Percentiles rank a stretch among this genome's conserved stretches.
These are phyloP conservation scores for Idris sp. DNA, from an alignment of 1,140 invertebrate species.

Conservation along the genomic window DNA sequence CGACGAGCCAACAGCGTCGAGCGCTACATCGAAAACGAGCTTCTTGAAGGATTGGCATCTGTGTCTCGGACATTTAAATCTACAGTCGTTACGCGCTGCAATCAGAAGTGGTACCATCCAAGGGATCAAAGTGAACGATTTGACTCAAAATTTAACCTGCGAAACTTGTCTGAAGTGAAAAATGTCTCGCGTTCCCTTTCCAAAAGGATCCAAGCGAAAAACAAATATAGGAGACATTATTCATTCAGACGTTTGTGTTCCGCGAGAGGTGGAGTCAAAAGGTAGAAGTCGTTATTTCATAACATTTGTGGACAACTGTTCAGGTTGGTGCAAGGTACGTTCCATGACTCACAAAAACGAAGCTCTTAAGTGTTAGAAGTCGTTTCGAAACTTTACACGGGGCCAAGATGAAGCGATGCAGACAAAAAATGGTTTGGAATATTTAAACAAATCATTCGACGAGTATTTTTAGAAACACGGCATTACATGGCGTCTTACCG, in stretches of 20 bases:
- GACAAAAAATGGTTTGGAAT: constrained; percentile 65
- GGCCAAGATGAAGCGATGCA: constrained; percentile 33
- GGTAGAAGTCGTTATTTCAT: constrained; percentile 42
- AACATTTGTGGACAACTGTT: constrained; percentile 63
- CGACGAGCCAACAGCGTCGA: background rate
- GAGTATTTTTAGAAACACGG: constrained; percentile 38
- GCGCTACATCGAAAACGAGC: background rate
- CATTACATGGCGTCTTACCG: constrained; percentile 25
- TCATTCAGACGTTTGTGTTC: constrained; percentile 5
- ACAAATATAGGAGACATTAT: constrained; percentile 1
- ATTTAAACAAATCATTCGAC: constrained; percentile 56
- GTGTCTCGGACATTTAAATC: constrained; percentile 4
- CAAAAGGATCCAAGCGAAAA: background rate
- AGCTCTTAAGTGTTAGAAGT: constrained; percentile 49
- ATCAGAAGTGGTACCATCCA: background rate
- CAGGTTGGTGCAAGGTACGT: constrained; percentile 45
- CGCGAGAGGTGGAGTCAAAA: background rate
- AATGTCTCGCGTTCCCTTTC: constrained; percentile 1
- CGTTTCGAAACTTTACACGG: constrained; percentile 60
- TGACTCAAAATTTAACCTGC: background rate
- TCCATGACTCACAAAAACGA: constrained; percentile 67
- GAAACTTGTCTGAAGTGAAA: constrained; percentile 2
- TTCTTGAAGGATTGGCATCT: background rate
- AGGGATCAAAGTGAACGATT: background rate
- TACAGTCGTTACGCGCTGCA: constrained; percentile 4